Evolutionary conservation across 2,113 vertebrate genomes (phyloP), one percentile per base, ranked within the genome.

Genomic region (Peromyscus leucopus): DNA sequence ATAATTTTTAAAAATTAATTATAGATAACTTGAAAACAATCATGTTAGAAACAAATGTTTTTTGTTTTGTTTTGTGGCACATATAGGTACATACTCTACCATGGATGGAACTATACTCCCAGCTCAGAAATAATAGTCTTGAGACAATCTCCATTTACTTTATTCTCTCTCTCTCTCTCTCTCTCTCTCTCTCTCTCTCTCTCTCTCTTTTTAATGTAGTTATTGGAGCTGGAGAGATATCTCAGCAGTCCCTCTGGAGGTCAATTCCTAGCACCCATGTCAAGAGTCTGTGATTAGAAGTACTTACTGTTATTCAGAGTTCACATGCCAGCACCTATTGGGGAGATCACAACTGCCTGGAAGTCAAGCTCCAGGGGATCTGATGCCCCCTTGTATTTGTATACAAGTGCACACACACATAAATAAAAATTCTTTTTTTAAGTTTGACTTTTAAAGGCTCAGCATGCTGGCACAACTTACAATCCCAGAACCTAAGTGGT

Each of bases 11-110:
- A 89, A 89, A 42, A 31, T 39, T 61, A 89, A 31, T 74, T 69
- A 94, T 72, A 91, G 85, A 91, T 91, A 67, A 94, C 80, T 22
- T 76, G 83, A 55, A 94, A 96, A 90, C 78, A 82, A 75, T 74
- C 51, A 46, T 72, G 2, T 95, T 92, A 78, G 26, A 63, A 65
- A 65, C 59, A 63, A 88, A n/a, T 79, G 13, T 79, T 31, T 69
- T 80, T 69, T 31, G 59, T 76, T 39, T 65, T 61, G 71, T 85
- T 91, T 85, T 46, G 82, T 63, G 28, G 31, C 31, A 46, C 61
- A 5, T 67, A 42, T 48, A 48, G 61, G 28, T 8, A 79, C 39
- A 72, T 78, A 31, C n/a, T 85, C 39, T 46, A 31, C 22, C 59
- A 85, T 65, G 51, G 51, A 9, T 51, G 61, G n/a, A 84, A 31